phyloP scores from a whole-genome alignment of 2,113 vertebrate genomes.

The Macaca mulatta region DNA sequence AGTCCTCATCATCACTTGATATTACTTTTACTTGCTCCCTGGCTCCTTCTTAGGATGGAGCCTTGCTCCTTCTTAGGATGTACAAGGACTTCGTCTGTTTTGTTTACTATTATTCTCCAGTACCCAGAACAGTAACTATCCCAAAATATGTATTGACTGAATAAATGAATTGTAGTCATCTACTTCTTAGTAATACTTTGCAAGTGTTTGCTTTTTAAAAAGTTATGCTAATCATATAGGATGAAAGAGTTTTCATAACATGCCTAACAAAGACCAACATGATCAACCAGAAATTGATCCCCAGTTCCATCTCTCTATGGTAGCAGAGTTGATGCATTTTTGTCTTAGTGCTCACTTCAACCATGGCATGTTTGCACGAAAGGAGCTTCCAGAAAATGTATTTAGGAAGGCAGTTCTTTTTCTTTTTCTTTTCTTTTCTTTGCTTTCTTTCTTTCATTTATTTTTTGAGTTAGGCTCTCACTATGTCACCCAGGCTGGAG shows the following conservation, averaged over 20 bases:
- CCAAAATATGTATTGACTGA: not conserved
- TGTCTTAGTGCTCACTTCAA: not conserved
- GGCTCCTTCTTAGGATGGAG: too few species aligned
- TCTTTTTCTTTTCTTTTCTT: too few species aligned
- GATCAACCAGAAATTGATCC: accelerated
- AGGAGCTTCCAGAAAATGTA: not conserved
- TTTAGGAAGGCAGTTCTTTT: not conserved
- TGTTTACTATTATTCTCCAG: not conserved
- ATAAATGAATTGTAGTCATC: not conserved
- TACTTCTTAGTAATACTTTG: not conserved
- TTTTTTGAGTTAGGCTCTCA: too few species aligned
- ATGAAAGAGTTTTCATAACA: constrained; percentile 8
- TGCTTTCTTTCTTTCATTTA: too few species aligned
- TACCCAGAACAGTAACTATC: not conserved
- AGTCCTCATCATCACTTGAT: not conserved
- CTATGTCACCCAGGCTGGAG: too few species aligned
- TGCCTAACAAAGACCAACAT: not conserved
- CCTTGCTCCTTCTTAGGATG: not conserved
- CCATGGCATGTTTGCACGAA: not conserved
- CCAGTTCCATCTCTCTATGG: not conserved
- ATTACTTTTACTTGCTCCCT: not conserved
- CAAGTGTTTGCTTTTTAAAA: not conserved
- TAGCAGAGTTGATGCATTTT: not conserved
- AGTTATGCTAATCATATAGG: not conserved
- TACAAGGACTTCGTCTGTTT: not conserved